Evolutionary conservation across 2,888 invertebrate species (phyloP).

Genomic region (Eupithecia subumbrata): DNA sequence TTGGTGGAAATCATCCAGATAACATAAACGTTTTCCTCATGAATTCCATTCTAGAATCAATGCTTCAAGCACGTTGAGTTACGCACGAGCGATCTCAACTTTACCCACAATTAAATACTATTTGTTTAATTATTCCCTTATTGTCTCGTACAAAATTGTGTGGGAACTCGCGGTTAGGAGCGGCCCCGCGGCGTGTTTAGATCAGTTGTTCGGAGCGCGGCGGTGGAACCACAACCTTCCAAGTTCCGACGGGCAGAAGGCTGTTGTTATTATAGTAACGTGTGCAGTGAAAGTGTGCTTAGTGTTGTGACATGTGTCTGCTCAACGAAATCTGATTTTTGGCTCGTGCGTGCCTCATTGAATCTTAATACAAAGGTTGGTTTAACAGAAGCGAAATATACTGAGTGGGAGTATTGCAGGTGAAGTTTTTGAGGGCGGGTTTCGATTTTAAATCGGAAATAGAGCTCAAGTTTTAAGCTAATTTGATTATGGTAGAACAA

Average conservation of each 20-base stretch:
- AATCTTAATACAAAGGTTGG: neutral
- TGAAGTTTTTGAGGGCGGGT: neutral
- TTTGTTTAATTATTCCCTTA: conserved; percentile 52
- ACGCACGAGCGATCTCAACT: conserved; percentile 47
- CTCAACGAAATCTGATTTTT: neutral
- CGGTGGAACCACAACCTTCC: conserved; percentile 8
- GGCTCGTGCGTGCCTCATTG: neutral
- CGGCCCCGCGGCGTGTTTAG: conserved; percentile 2
- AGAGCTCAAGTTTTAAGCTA: neutral
- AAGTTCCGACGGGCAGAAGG: neutral
- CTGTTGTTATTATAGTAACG: neutral
- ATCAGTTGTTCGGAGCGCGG: conserved; percentile 37
- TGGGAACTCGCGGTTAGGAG: conserved; percentile 44
- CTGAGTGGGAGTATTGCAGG: neutral
- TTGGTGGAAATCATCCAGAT: neutral
- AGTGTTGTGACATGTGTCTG: neutral
- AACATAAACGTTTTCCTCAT: conserved; percentile 15
- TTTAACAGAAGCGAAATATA: neutral
- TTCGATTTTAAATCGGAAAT: neutral
- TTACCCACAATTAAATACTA: conserved; percentile 50
- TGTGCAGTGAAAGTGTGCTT: conserved; percentile 6
- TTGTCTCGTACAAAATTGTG: conserved; percentile 50
- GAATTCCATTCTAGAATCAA: conserved; percentile 19
- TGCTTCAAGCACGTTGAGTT: conserved; percentile 31
- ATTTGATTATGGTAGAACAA: neutral